Base-by-base conservation (phyloP, 2,113 vertebrate genomes). In the Rhabdornis inornatus region DNA sequence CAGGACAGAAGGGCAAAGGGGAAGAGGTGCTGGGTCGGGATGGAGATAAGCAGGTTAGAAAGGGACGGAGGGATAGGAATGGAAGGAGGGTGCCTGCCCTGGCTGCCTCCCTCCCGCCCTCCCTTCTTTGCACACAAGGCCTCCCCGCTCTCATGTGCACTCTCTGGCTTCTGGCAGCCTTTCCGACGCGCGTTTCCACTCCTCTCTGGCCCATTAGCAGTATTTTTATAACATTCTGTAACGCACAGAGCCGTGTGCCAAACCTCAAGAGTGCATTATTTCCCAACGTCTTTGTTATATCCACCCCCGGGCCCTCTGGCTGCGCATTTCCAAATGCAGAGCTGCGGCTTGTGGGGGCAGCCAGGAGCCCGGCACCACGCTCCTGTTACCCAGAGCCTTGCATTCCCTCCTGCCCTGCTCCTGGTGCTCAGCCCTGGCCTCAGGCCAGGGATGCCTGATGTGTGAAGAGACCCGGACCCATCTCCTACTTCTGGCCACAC, bases 151-250 rank as follows among this genome's bases (percentile, higher is more conserved):
- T 81, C 95, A 90, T 93, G 83, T 81, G 90, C 92, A 0, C 80
- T 90, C 95, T 81, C 83, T 1, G 1, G 93, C 95, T 96, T 83
- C 95, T 97, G 95, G 93, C 95, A 96, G 94, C 88, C 91, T 95
- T 75, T 95, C 93, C 1, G 15, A 87, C 8, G 83, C 1, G 85
- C 90, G 20, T 88, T 96, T 94, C 96, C 88, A 94, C 95, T 95
- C 95, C 93, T 96, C 96, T 93, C 94, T 95, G 96, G 96, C 95
- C 95, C 90, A 96, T 96, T 96, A 96, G 90, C 86, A 96, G 90
- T 95, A 96, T 96, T 97, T 97, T 96, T 97, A 96, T 96, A 97
- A 94, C 94, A 90, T 96, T 95, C 96, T 94, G 90, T 94, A 96
- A 96, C 84, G 40, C 76, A 83, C 20, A 1, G 90, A 71, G 76